A percentile compares a stretch with the other conserved stretches of the same genome.
Conservation (phyloP, 1,140 invertebrate genomes). For the Lordiphosa stackelbergi region DNA sequence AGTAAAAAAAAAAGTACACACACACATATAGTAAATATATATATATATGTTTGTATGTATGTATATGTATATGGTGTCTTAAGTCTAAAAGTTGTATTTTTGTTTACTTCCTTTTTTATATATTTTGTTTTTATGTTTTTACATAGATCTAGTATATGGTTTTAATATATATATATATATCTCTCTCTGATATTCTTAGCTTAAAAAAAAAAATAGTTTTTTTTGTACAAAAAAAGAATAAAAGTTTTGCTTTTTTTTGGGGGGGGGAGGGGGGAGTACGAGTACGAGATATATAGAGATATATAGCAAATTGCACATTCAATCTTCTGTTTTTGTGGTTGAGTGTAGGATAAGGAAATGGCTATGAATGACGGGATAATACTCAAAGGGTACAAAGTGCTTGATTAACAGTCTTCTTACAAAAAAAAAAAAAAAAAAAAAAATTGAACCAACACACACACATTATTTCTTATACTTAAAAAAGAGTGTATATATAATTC, state of each 20-base stretch:
- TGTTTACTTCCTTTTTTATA: constrained; percentile 21
- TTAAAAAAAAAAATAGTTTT: constrained; percentile 9
- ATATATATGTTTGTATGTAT: constrained; percentile 28
- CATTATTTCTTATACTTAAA: constrained; percentile 18
- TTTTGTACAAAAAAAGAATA: constrained; percentile 11
- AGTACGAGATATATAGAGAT: constrained; percentile 1
- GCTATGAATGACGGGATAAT: no score
- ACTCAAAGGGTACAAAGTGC: no score
- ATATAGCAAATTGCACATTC: constrained; percentile 37
- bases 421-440: no score
- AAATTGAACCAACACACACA: constrained; percentile 3
- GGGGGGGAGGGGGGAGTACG: background rate
- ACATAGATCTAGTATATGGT: constrained; percentile 50
- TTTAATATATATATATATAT: constrained; percentile 21
- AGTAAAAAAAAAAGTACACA: constrained; percentile 9
- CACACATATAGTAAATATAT: constrained; percentile 22
- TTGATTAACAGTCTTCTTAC: no score
- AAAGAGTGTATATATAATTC: constrained; percentile 1
- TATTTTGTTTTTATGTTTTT: constrained; percentile 41
- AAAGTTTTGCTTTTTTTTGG: constrained; percentile 2
- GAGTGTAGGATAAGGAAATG: no score
- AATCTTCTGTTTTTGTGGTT: constrained; percentile 13
- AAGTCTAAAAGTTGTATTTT: constrained; percentile 44
- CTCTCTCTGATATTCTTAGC: constrained; percentile 29
- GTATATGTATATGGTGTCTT: constrained; percentile 22